Percentiles rank a stretch among this genome's conserved stretches.
phyloP scores from a whole-genome alignment of 2,113 vertebrate genomes.

The Hipposideros armiger region DNA sequence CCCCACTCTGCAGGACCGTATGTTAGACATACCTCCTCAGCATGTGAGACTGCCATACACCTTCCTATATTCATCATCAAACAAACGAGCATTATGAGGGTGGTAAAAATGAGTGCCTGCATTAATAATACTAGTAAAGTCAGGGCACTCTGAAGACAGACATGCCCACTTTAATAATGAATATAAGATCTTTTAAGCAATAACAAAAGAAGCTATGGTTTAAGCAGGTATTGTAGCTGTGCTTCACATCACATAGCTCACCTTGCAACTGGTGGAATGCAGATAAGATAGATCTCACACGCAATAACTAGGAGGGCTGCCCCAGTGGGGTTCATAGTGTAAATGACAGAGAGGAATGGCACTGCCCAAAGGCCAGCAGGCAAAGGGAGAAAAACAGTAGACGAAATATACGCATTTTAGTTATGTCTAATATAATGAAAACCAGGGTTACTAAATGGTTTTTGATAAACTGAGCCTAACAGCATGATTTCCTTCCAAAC shows the following conservation, averaged over 20 bases:
- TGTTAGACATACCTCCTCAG: background rate
- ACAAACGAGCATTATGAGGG: background rate
- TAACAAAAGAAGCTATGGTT: background rate
- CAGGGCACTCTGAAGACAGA: background rate
- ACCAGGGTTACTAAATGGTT: background rate
- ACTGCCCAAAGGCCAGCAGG: background rate
- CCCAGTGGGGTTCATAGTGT: too few species aligned
- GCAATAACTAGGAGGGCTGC: too few species aligned
- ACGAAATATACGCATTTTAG: background rate
- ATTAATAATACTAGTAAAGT: background rate
- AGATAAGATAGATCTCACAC: background rate
- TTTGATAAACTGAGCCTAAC: background rate
- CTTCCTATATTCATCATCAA: background rate
- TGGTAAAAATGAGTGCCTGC: background rate
- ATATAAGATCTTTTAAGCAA: background rate
- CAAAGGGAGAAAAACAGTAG: background rate
- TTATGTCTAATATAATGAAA: background rate
- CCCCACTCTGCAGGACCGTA: background rate
- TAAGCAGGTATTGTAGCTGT: background rate
- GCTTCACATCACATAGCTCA: background rate
- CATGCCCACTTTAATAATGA: background rate
- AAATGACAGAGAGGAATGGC: background rate
- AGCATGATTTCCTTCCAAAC: background rate
- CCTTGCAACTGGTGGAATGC: background rate
- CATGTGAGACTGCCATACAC: background rate